Evolutionary conservation across 1,140 invertebrate species (phyloP), one percentile per base, ranked within the genome.

Genomic region (Oryctes rhinoceros): DNA sequence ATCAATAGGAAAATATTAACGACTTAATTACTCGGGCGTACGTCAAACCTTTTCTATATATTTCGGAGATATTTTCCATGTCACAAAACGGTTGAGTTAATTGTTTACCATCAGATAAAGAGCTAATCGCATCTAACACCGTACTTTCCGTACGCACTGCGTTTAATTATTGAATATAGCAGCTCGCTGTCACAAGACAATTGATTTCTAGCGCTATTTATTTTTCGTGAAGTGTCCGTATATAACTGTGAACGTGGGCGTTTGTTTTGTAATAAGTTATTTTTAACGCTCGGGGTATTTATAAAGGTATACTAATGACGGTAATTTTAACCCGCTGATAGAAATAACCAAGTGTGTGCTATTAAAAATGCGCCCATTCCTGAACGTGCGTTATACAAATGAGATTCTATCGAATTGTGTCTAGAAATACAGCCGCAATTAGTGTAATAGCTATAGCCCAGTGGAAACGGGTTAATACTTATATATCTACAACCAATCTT

Each of bases 261-360:
- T 75, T 65, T 30, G 39, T 35, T 37, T 75, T 65, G n/a, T 15
- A 75, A 15, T 7, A 24, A 15, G 71, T 20, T 75, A 75, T 35
- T 44, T 37, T 35, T 75, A 37, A 75, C 71, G 11, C 24, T 24
- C n/a, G 3, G 13, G 15, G 15, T 44, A 37, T 15, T 37, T 75
- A 24, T 37, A 30, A 1, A 35, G 15, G 13, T 37, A 15, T 75
- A 20, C 18, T 37, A 44, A 37, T 30, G 30, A 24, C 30, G 39
- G 18, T 65, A 78, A 78, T 30, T 78, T 78, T 49, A 53, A 6
- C 49, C 35, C 18, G 39, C 15, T 78, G 59, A 30, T 35, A 30
- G 24, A 78, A 15, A 65, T 78, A 78, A 65, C 53, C 53, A 59
- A 15, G n/a, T 53, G 24, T 30, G 49, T 4, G 49, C 49, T 53